phyloP scores from a whole-genome alignment of 2,888 invertebrate genomes.

The Lissonota sp. region DNA sequence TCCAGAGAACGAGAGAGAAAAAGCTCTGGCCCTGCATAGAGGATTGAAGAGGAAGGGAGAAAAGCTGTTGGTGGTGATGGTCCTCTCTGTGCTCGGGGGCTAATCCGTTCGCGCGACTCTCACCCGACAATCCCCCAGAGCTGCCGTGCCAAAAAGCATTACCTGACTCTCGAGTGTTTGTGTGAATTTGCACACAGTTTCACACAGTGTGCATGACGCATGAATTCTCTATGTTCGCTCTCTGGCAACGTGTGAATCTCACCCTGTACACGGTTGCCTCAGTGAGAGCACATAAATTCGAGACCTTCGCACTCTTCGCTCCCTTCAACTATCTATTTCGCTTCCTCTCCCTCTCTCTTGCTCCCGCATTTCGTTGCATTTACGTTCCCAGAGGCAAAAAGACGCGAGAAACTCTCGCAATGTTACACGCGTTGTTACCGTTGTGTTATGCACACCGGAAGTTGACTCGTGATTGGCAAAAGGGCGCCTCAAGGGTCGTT shows the following conservation, averaged over 20 bases:
- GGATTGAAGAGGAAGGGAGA: not conserved
- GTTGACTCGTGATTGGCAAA: too few species aligned
- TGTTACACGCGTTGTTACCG: conserved; percentile 54
- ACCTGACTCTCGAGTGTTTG: conserved; percentile 56
- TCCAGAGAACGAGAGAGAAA: not conserved
- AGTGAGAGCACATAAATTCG: conserved; percentile 60
- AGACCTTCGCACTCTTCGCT: conserved; percentile 38
- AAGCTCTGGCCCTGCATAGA: not conserved
- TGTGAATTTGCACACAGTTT: conserved; percentile 10
- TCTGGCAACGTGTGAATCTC: conserved; percentile 35
- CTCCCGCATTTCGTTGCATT: conserved; percentile 35
- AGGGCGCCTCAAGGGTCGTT: too few species aligned
- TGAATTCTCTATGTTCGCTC: conserved; percentile 21
- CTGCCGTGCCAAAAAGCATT: conserved; percentile 64
- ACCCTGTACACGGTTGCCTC: conserved; percentile 19
- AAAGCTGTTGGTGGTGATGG: conserved; percentile 43
- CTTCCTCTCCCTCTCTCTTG: conserved; percentile 25
- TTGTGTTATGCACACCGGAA: not conserved
- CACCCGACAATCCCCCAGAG: conserved; percentile 45
- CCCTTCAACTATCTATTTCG: conserved; percentile 7
- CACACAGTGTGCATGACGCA: conserved; percentile 45
- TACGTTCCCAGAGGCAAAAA: conserved; percentile 54
- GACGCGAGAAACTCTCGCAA: conserved; percentile 43
- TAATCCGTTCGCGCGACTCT: conserved; percentile 63
- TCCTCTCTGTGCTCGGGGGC: conserved; percentile 52